phyloP scores from a whole-genome alignment of 2,113 vertebrate species.

The Gorsachius goisagi region DNA sequence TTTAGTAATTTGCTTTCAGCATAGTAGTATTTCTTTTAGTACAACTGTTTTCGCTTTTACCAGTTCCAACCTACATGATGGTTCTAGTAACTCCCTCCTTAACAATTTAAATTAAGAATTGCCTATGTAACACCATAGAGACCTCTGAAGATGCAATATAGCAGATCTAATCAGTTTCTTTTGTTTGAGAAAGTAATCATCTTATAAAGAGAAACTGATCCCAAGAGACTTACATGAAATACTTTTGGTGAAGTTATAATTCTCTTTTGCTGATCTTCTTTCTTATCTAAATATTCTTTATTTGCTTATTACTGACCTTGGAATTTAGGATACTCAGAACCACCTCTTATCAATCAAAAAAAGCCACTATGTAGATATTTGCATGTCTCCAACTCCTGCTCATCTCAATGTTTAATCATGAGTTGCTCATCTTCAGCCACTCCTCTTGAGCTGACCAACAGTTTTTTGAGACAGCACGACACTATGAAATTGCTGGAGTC shows the following conservation, averaged over 20 bases:
- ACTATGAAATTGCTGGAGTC: background rate
- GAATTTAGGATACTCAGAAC: background rate
- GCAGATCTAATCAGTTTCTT: background rate
- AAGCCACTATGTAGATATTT: background rate
- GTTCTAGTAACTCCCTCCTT: background rate
- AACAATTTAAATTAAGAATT: background rate
- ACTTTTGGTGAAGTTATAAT: background rate
- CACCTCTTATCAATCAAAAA: background rate
- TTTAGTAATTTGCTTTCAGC: background rate
- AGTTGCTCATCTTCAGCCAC: background rate
- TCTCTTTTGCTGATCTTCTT: background rate
- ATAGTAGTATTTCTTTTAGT: background rate
- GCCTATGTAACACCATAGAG: background rate
- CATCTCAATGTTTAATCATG: background rate
- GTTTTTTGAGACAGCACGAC: background rate
- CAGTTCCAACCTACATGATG: background rate
- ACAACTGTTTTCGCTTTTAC: background rate
- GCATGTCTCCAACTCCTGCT: background rate
- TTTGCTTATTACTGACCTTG: background rate
- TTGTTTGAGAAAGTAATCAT: background rate
- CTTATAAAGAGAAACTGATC: background rate
- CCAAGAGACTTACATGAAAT: background rate
- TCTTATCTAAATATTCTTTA: background rate
- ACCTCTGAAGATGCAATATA: background rate
- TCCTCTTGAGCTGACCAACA: background rate